Base-by-base conservation (phyloP, 1,140 invertebrate species). In the Panulirus ornatus region DNA sequence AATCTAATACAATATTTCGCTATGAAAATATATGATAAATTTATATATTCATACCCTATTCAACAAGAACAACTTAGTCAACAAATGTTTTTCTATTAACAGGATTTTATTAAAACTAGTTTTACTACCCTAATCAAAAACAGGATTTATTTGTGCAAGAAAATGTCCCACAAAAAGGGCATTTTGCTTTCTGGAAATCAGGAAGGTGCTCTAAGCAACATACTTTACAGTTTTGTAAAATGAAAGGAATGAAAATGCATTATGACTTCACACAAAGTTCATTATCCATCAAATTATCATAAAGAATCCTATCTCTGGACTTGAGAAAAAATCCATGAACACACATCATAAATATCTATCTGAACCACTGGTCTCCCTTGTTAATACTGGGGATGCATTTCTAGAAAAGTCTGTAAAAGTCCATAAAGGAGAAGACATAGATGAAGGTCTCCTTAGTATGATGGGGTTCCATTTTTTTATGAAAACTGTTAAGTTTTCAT, bases 21-120 rank as follows among this genome's bases (percentile, higher is more conserved):
- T 66, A 66, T 27, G 58, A 66, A 66, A 66, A 66, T 66, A 66
- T 66, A 66, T 66, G 6, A 30, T 66, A 66, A 66, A 30, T 66
- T 66, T 66, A 66, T 30, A 66, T 27, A 27, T 66, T 5, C n/a
- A 66, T 11, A 66, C 58, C 51, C 9, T 66, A 30, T 66, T 66
- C 30, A 66, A 66, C 58, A 66, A 66, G 58, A 66, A 66, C 58
- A 66, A 66, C 27, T 66, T 27, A 66, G 30, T 6, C 58, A 66
- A 66, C 58, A 66, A 66, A 27, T 30, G 30, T 34, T 66, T 30
- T 27, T 30, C 22, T 9, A 66, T 66, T 30, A 30, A 30, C 22
- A 66, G 27, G 58, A 30, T 1, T 66, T 66, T 66, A 5, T 27
- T 30, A 8, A 66, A 3, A 9, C n/a, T 9, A 30, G 58, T 9